Evolutionary conservation across 2,888 invertebrate genomes (phyloP).

Genomic region (Dermolepida albohirtum): DNA sequence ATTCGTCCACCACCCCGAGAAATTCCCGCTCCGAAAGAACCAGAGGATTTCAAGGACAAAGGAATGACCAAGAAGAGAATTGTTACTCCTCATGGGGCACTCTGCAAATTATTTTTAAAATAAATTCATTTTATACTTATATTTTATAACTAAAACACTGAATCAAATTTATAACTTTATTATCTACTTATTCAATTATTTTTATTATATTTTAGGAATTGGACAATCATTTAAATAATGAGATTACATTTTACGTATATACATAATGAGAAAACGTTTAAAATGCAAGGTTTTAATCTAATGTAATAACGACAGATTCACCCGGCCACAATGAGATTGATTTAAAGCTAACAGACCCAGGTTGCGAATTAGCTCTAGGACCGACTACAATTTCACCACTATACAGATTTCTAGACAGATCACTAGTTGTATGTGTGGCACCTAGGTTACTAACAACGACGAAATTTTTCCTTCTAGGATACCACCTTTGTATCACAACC

Average conservation of each 20-base stretch:
- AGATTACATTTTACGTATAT: too few species aligned
- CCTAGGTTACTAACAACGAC: constrained; percentile 82
- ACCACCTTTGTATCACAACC: constrained; percentile 81
- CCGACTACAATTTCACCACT: constrained; percentile 75
- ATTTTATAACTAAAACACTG: constrained; percentile 1
- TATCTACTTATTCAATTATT: too few species aligned
- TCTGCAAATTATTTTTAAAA: constrained; percentile 25
- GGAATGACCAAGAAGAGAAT: constrained; percentile 20
- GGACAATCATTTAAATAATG: too few species aligned
- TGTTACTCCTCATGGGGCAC: not conserved
- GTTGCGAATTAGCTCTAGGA: constrained; percentile 61
- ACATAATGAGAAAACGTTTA: too few species aligned
- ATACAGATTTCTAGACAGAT: constrained; percentile 81
- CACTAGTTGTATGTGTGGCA: constrained; percentile 70
- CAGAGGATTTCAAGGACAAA: constrained; percentile 43
- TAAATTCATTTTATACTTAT: constrained; percentile 5
- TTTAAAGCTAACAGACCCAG: constrained; percentile 68
- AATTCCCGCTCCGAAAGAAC: constrained; percentile 66
- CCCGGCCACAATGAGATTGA: constrained; percentile 69
- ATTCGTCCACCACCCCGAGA: constrained; percentile 71
- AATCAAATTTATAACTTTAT: not conserved
- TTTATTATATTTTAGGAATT: too few species aligned
- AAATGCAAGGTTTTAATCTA: constrained; percentile 66
- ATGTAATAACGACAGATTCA: constrained; percentile 73
- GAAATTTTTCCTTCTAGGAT: constrained; percentile 81